Evolutionary conservation across 2,113 vertebrate species (phyloP).

Genomic region (rat (Rattus norvegicus)): DNA sequence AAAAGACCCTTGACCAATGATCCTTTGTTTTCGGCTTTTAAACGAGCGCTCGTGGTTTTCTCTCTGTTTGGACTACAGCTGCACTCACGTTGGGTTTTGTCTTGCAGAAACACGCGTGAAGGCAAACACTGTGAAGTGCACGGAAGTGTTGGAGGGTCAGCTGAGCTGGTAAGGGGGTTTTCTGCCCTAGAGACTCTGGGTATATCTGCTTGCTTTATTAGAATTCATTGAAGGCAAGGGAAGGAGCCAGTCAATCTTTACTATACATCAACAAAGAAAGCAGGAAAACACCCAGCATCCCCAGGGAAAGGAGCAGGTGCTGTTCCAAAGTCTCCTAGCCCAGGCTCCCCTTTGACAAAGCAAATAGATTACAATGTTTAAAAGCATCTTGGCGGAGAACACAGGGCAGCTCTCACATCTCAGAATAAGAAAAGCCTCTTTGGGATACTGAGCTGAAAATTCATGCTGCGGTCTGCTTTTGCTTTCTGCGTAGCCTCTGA

Average conservation of each 20-base stretch:
- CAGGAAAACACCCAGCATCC: neutral
- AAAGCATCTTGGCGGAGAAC: neutral
- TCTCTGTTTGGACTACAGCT: neutral
- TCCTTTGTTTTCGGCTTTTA: neutral
- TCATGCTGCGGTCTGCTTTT: conserved; percentile 6
- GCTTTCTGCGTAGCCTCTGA: conserved; percentile 18
- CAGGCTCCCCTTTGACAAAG: neutral
- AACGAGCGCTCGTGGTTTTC: neutral
- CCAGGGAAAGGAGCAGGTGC: neutral
- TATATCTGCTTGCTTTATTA: neutral
- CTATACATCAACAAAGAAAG: conserved; percentile 6
- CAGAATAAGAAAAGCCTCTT: neutral
- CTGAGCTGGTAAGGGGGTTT: conserved; percentile 86
- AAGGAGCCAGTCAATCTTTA: neutral
- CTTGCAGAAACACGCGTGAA: conserved; percentile 89
- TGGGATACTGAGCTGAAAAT: neutral
- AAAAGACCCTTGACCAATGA: accelerated
- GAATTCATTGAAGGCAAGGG: neutral
- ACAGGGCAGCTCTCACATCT: neutral
- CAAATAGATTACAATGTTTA: neutral
- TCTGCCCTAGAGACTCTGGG: accelerated
- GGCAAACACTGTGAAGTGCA: conserved; percentile 88
- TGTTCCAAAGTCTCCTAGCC: neutral
- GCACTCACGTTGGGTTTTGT: conserved; percentile 39
- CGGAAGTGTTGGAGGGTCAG: conserved; percentile 89